Evolutionary conservation across 2,888 invertebrate species (phyloP), one percentile per base, ranked within the genome.

Genomic region (Lepidocyrtoides sp.): DNA sequence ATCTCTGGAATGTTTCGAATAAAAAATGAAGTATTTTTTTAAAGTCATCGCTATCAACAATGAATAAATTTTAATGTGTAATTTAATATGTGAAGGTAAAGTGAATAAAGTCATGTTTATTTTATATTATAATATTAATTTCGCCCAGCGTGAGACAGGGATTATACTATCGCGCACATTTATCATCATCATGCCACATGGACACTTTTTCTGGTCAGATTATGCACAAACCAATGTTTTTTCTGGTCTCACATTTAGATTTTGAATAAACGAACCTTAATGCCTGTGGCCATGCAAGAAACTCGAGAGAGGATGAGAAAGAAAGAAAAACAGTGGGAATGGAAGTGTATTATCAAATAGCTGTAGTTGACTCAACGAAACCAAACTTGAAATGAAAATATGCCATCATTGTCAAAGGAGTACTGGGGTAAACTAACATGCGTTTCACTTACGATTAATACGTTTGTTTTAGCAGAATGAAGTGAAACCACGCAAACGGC

Each of bases 121-220:
- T 92, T 92, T 92, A 92, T 93, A 92, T 93, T 93, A 84, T 84
- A 89, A 72, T 89, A 89, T 84, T 89, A 89, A 89, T 89, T 83
- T 60, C 54, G 81, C 93, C 36, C 93, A 93, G 93, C 94, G 93
- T 94, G 94, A 94, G 92, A 51, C 83, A 81, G 51, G 92, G 93
- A 94, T 94, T 94, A 93, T 91, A 91, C 63, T 79, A 51, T 60
- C 51, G 54, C 88, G 82, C 66, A 60, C 91, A 91, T 91, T 86
- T 82, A 87, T 91, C 87, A 86, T 86, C 20, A 69, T 91, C 86
- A 91, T 90, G 82, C 60, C 82, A 82, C 48, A 75, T 75, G 75
- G 75, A 75, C 75, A 75, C 75, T 75, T 75, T 36, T 44, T 63
- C 36, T 54, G 17, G 57, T 0, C 2, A 79, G 79, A 54, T 77